Conservation (phyloP, 2,888 invertebrate genomes). For the Altica lythri region DNA sequence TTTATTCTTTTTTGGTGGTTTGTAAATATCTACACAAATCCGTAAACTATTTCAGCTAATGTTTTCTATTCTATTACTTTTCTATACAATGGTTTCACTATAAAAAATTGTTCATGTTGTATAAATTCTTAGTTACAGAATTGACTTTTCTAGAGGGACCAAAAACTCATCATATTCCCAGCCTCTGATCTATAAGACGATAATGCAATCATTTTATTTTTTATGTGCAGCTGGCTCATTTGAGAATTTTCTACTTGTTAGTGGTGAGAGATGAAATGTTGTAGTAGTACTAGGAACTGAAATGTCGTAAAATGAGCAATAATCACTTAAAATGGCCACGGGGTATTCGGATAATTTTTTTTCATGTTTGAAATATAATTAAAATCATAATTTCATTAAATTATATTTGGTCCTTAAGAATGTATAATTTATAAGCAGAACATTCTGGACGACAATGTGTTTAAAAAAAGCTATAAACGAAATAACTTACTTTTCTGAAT, state of each 20-base stretch:
- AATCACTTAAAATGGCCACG: slow-evolving; percentile 17
- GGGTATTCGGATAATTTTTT: slow-evolving; percentile 2
- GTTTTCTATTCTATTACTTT: too few relatives aligned
- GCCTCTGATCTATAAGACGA: slow-evolving; percentile 8
- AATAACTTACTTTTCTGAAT: too few relatives aligned
- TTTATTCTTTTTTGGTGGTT: too few relatives aligned
- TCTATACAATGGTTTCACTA: too few relatives aligned
- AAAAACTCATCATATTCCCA: too few relatives aligned
- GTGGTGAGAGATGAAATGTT: slow-evolving; percentile 20
- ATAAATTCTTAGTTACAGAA: too few relatives aligned
- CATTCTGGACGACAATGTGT: too few relatives aligned
- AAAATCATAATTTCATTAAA: not conserved
- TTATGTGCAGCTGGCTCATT: slow-evolving; percentile 25
- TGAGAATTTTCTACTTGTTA: slow-evolving; percentile 19
- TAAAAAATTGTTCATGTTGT: too few relatives aligned
- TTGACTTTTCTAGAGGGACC: too few relatives aligned
- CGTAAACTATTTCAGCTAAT: too few relatives aligned
- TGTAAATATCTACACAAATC: too few relatives aligned
- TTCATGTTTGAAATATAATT: not conserved
- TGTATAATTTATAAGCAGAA: not conserved
- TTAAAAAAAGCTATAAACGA: too few relatives aligned
- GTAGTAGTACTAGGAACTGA: slow-evolving; percentile 14
- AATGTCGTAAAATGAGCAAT: slow-evolving; percentile 18
- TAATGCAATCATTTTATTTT: slow-evolving; percentile 34
- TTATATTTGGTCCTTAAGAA: not conserved